Conservation (phyloP, 1,140 invertebrate species). For the Bradynema listronoti region DNA sequence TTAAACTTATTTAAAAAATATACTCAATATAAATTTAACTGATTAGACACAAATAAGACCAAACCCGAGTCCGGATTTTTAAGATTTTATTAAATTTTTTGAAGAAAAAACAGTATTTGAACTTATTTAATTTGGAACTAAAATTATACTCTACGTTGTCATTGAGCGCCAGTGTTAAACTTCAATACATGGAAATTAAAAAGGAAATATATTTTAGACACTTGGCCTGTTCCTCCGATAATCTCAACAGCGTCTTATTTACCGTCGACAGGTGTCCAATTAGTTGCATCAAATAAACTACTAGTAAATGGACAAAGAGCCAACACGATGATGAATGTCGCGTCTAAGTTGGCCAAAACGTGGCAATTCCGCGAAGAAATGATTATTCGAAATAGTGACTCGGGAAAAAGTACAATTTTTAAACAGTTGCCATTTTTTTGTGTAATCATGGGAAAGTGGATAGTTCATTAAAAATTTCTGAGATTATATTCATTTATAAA, state of each 20-base stretch:
- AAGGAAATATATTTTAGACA: too few species aligned
- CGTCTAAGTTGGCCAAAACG: slow-evolving; percentile 12
- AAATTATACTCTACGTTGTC: too few species aligned
- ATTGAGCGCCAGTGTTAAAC: too few species aligned
- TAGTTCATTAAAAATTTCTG: not conserved
- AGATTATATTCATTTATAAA: not conserved
- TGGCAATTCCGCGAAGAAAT: slow-evolving; percentile 38
- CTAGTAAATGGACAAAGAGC: not conserved
- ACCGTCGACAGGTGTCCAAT: not conserved
- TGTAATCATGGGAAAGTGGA: not conserved
- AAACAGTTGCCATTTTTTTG: not conserved
- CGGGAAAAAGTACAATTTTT: slow-evolving; percentile 39
- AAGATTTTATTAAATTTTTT: too few species aligned
- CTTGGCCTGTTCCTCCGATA: not conserved
- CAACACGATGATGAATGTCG: slow-evolving; percentile 2
- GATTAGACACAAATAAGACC: too few species aligned
- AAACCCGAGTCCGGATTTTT: too few species aligned
- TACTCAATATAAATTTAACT: too few species aligned
- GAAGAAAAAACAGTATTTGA: too few species aligned
- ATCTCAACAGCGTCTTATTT: not conserved
- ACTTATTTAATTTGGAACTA: too few species aligned
- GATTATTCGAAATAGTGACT: slow-evolving; percentile 40
- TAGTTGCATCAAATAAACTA: not conserved
- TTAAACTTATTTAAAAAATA: too few species aligned
- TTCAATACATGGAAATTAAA: too few species aligned